Conservation (phyloP, 2,888 invertebrate genomes). For the Drosophila leonis region DNA sequence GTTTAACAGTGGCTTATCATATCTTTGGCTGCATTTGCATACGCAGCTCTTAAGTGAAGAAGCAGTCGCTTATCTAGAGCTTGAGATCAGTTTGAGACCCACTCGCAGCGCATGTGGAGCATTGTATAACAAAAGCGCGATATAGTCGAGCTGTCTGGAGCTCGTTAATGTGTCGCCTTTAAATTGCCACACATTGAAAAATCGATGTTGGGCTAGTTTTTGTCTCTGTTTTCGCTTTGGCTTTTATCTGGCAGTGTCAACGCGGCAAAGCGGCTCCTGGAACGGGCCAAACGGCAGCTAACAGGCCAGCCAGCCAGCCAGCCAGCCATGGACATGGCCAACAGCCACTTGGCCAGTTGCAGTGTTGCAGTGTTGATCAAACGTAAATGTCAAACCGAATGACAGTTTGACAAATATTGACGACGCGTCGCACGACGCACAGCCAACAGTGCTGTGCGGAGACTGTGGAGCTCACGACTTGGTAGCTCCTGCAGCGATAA, state of each 20-base stretch:
- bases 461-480: conserved; percentile 45
- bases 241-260: conserved; percentile 70
- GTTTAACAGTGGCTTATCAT: conserved; percentile 22
- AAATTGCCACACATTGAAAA: conserved; percentile 71
- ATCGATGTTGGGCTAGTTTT: conserved; percentile 66
- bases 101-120: conserved; percentile 21
- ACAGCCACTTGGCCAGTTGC: conserved; percentile 50
- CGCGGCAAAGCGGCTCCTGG: conserved; percentile 60
- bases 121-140: conserved; percentile 55
- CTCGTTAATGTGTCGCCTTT: conserved; percentile 78
- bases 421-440: conserved; percentile 74
- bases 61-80: conserved; percentile 27
- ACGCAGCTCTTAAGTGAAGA: conserved; percentile 14
- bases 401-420: conserved; percentile 85
- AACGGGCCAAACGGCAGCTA: conserved; percentile 21
- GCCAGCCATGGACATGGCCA: conserved; percentile 22
- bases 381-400: conserved; percentile 83
- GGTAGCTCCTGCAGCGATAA: conserved; percentile 51
- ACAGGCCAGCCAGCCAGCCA: conserved; percentile 8
- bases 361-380: conserved; percentile 79
- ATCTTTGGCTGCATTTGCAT: conserved; percentile 11
- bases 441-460: conserved; percentile 5
- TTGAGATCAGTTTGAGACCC: conserved; percentile 6
- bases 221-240: conserved; percentile 63
- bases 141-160: conserved; percentile 25